These are phyloP conservation scores for Drosophila athabasca DNA, from an alignment of 1,140 invertebrate species.

Conservation along the genomic window DNA sequence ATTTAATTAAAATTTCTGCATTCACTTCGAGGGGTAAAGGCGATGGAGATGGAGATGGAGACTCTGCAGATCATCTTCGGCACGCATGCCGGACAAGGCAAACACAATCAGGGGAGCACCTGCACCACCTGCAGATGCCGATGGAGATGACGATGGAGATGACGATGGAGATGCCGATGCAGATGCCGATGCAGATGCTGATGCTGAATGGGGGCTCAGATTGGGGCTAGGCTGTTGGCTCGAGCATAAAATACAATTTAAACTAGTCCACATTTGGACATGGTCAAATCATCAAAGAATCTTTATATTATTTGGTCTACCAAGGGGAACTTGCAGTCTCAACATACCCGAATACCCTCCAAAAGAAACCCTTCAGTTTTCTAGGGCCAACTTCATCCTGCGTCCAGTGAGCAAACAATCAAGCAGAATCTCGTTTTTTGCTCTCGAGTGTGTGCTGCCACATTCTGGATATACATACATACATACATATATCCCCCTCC, in stretches of 20 bases:
- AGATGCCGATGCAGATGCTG: constrained; percentile 11
- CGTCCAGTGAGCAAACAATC: constrained; percentile 63
- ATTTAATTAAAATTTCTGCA: constrained; percentile 80
- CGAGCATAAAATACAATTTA: no score
- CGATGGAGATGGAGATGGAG: not conserved
- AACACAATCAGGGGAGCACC: constrained; percentile 65
- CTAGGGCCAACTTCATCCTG: constrained; percentile 22
- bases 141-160: constrained; percentile 1
- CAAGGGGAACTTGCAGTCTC: no score
- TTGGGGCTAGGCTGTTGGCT: no score
- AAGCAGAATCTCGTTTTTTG: constrained; percentile 43
- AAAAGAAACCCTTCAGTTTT: constrained; percentile 16
- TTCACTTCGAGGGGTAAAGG: constrained; percentile 24
- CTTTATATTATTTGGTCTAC: no score
- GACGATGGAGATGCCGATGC: not conserved
- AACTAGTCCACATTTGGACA: no score
- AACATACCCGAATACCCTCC: no score
- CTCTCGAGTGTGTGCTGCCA: constrained; percentile 35
- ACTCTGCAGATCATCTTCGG: constrained; percentile 66
- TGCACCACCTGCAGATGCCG: constrained; percentile 13
- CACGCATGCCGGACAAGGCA: constrained; percentile 65
- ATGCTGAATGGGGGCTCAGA: constrained; percentile 24
- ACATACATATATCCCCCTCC: constrained; percentile 14
- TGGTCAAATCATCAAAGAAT: no score
- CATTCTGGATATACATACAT: constrained; percentile 4